phyloP scores from a whole-genome alignment of 2,113 vertebrate genomes.

The Tauraco erythrolophus region DNA sequence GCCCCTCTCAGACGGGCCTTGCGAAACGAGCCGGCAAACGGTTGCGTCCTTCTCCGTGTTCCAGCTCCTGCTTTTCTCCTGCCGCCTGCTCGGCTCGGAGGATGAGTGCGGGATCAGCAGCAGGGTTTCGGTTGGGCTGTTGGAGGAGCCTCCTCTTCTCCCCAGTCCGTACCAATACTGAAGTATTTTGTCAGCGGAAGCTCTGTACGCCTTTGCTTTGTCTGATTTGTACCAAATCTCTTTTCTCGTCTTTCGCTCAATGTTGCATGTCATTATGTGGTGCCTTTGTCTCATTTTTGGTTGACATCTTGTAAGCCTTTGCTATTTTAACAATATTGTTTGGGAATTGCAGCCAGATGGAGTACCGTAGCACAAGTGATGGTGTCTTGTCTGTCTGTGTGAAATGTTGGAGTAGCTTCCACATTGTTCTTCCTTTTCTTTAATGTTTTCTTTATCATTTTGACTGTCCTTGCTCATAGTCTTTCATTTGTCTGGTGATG shows the following conservation, averaged over 20 bases:
- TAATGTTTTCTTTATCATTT: not conserved
- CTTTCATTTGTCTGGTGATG: not conserved
- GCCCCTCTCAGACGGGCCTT: no score
- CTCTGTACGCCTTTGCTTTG: not conserved
- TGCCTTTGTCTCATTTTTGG: not conserved
- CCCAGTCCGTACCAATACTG: accelerated
- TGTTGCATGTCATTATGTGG: not conserved
- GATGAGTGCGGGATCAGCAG: accelerated
- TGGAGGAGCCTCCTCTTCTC: not conserved
- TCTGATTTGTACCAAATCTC: not conserved
- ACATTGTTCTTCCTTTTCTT: not conserved
- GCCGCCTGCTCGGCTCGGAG: not conserved
- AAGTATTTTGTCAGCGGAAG: not conserved
- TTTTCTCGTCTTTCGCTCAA: not conserved
- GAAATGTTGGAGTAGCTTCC: not conserved
- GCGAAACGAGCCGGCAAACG: not conserved
- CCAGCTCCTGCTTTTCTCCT: not conserved
- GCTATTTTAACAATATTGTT: not conserved
- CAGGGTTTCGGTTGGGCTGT: not conserved
- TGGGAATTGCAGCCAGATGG: not conserved
- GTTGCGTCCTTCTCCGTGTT: accelerated
- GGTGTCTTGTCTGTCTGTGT: not conserved
- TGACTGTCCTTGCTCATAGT: not conserved
- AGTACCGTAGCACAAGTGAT: not conserved
- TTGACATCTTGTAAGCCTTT: not conserved